These are phyloP conservation scores for Unio delphinus DNA, from an alignment of 2,888 invertebrate genomes.

Conservation along the genomic window DNA sequence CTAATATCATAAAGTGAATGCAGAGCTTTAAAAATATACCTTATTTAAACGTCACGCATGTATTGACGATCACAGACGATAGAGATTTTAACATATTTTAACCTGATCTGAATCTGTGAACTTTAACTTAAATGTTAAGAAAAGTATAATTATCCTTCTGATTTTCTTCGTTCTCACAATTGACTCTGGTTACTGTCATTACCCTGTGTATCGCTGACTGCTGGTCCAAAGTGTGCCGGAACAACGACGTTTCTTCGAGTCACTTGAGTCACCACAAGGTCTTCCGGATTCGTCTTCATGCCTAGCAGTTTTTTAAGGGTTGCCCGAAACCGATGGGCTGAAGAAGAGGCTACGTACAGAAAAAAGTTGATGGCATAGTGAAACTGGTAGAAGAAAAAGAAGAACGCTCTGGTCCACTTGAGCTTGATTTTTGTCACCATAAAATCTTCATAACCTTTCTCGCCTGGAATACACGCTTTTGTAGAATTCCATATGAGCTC, in stretches of 20 bases:
- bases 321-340: slow-evolving; percentile 41
- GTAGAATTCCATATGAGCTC: slow-evolving; percentile 50
- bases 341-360: slow-evolving; percentile 50
- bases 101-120: too few relatives aligned
- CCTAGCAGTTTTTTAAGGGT: slow-evolving; percentile 36
- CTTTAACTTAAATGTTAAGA: too few relatives aligned
- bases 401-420: slow-evolving; percentile 52
- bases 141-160: too few relatives aligned
- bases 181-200: too few relatives aligned
- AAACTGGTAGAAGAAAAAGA: slow-evolving; percentile 56
- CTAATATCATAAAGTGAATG: too few relatives aligned
- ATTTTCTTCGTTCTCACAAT: too few relatives aligned
- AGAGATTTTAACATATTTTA: too few relatives aligned
- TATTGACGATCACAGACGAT: too few relatives aligned
- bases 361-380: slow-evolving; percentile 56
- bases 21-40: too few relatives aligned
- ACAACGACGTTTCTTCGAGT: slow-evolving; percentile 15
- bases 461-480: slow-evolving; percentile 19
- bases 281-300: slow-evolving; percentile 28
- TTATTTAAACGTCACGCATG: too few relatives aligned
- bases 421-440: slow-evolving; percentile 44
- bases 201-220: too few relatives aligned
- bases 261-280: slow-evolving; percentile 6
- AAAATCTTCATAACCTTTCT: slow-evolving; percentile 33
- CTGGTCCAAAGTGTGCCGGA: neutral